Evolutionary conservation across 2,113 vertebrate species (phyloP), one percentile per base, ranked within the genome.

Genomic region (Cyprichromis sp.): DNA sequence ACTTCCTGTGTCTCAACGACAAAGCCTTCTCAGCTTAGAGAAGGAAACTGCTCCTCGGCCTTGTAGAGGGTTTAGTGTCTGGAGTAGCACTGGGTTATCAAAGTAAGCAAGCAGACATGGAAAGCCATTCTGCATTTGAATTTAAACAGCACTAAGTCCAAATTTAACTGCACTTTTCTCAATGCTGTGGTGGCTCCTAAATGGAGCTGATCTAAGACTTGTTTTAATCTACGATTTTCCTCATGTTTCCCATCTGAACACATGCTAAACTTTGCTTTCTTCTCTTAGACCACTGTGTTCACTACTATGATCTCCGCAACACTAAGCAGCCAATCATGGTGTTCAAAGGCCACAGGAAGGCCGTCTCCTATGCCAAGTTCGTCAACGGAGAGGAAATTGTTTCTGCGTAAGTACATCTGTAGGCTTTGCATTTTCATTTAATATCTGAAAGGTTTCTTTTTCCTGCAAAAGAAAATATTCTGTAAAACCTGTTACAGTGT

Each of bases 251-350:
- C 8, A 24, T 66, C 34, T 81, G 4, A 80, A 73, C 14, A 9
- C 13, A 3, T 26, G 10, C 16, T 34, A 4, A 42, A 26, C 21
- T 2, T 6, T 42, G 53, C 84, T n/a, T 17, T 1, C 81, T 24
- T 53, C 12, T 63, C 86, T 2, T 95, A 99, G 98, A 99, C 97
- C 99, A 99, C 97, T 99, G 99, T 96, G 99, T 99, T 89, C 98
- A 99, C 96, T 99, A 99, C 96, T 99, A 99, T 2, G 99, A 99
- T 93, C 97, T 99, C 71, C 97, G 98, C 92, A 99, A 99, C 97
- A 99, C 98, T 96, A 99, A 99, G 89, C 99, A 99, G 94, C 98
- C 98, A 7, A 99, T 99, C 95, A 99, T 99, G 98, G 98, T 99
- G 82, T 99, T 99, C 95, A 99, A 99, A 93, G 99, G 99, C 87